These are phyloP conservation scores for Lophura nycthemera DNA, from an alignment of 2,113 vertebrate genomes.

Conservation along the genomic window DNA sequence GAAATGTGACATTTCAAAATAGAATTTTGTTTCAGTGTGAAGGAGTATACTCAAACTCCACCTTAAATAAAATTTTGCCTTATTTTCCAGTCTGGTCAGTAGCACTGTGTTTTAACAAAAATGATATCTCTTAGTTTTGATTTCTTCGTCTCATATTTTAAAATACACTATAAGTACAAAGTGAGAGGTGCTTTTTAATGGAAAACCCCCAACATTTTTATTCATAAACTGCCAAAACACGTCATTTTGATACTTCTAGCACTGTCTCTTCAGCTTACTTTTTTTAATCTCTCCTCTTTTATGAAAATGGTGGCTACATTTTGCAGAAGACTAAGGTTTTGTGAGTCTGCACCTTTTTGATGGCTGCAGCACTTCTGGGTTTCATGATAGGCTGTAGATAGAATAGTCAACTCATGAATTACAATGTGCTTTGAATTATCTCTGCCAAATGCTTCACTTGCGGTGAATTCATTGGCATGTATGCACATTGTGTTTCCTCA, in stretches of 20 bases:
- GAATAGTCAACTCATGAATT: background rate
- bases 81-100: background rate
- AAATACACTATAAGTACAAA: background rate
- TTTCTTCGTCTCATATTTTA: background rate
- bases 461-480: background rate
- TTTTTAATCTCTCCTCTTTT: background rate
- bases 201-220: background rate
- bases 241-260: background rate
- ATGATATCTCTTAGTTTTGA: background rate
- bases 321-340: background rate
- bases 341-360: background rate
- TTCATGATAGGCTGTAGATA: background rate
- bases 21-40: background rate
- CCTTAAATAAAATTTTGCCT: background rate
- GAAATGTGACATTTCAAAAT: background rate
- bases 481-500: conserved; percentile 9
- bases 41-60: background rate
- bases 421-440: conserved; percentile 45
- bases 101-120: background rate
- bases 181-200: background rate
- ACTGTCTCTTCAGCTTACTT: background rate
- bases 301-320: background rate
- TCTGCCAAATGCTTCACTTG: background rate
- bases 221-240: background rate
- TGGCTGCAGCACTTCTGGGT: background rate